Conservation (phyloP, 2,113 vertebrate species). For the Argyrosomus japonicus region DNA sequence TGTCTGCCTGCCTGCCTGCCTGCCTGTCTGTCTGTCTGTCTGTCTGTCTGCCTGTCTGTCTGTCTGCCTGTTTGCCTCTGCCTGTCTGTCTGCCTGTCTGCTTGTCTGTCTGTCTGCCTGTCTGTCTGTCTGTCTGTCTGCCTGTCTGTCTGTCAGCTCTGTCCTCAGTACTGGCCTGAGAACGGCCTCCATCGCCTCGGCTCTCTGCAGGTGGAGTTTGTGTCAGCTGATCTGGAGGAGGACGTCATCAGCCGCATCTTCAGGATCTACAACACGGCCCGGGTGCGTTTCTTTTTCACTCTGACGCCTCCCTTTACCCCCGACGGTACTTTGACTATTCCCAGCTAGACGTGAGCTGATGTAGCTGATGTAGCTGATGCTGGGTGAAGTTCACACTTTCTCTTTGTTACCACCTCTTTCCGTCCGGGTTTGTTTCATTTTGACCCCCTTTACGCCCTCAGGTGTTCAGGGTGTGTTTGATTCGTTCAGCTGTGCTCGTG, state of each 20-base stretch:
- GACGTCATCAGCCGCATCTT: constrained; percentile 99
- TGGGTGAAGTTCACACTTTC: no score
- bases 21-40: no score
- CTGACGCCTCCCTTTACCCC: neutral
- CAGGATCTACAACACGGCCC: constrained; percentile 96
- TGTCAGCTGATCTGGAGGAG: constrained; percentile 96
- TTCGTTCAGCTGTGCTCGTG: constrained; percentile 10
- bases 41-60: no score
- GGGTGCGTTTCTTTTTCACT: constrained; percentile 82
- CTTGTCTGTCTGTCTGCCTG: no score
- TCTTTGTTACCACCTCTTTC: neutral
- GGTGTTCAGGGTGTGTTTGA: constrained; percentile 5
- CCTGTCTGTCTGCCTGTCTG: no score
- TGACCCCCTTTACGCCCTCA: neutral
- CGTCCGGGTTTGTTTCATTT: constrained; percentile 5
- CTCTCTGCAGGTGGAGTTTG: constrained; percentile 98
- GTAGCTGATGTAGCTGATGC: no score
- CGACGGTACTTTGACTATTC: no score
- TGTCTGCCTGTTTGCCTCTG: no score
- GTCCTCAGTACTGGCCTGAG: constrained; percentile 99
- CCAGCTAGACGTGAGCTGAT: neutral
- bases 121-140: no score
- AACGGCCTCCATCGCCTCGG: constrained; percentile 94
- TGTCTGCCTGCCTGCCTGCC: no score
- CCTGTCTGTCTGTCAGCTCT: constrained; percentile 84